Base-by-base conservation (phyloP, 2,888 invertebrate genomes). In the Gasteruption jaculator region DNA sequence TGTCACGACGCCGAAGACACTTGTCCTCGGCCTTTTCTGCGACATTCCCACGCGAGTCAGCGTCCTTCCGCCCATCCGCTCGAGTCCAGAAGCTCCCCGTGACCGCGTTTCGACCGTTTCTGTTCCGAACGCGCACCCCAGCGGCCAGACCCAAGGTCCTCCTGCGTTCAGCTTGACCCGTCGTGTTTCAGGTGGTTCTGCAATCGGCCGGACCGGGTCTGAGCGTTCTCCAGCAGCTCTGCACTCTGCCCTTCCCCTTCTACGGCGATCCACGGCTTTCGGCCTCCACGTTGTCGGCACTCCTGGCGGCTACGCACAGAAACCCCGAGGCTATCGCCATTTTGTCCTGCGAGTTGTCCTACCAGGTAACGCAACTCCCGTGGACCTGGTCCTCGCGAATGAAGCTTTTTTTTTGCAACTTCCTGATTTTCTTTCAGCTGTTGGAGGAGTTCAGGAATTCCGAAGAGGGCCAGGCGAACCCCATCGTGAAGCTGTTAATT, bases 191-290 rank as follows among this genome's bases (percentile, higher is more conserved):
- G 85, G 77, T 79, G 71, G 75, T 84, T 44, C 74, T 87, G 43
- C 84, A 86, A 58, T 81, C 85, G 26, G 67, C 67, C 20, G 86
- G 86, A 3, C 82, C 83, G 57, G 78, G 82, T 14, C 85, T 86
- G 1, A 86, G 86, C 25, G 89, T 86, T 32, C 78, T 92, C 15
- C 90, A 89, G 70, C 90, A 88, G 57, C 74, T 93, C 30, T 90
- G 90, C 72, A 82, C 80, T 0, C 73, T 92, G 53, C 91, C 92
- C 0, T 89, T 91, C 57, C 85, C 85, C 55, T 92, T 90, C 76
- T 86, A 92, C 71, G 86, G 86, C 32, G 86, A 88, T 42, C 80
- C 81, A 19, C 65, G 74, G 2, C 78, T 91, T 50, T 82, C 83
- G 42, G 77, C 76, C 48, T 79, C 84, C 37, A 76, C 92, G 37